Evolutionary conservation across 2,113 vertebrate species (phyloP).

Genomic region (Petrocephalus zakoni): DNA sequence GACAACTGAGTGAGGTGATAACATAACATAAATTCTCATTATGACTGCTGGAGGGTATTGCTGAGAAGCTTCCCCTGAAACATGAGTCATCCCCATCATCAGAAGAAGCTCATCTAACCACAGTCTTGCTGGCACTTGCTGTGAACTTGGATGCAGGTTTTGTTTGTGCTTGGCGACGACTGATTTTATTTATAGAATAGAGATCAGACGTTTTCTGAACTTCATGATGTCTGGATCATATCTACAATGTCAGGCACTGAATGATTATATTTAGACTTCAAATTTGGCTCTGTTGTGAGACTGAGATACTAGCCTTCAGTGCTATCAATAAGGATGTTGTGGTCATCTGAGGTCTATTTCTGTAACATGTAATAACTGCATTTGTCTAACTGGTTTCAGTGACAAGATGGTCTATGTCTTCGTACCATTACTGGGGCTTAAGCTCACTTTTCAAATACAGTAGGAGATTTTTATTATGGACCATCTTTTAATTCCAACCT

Average conservation of each 20-base stretch:
- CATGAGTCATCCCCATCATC: slow-evolving; percentile 64
- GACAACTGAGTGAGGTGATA: slow-evolving; percentile 72
- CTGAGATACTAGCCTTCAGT: background rate
- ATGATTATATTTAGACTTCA: background rate
- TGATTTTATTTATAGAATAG: background rate
- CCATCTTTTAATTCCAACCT: background rate
- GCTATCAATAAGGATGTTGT: background rate
- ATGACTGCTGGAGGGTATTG: slow-evolving; percentile 55
- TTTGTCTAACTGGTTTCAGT: background rate
- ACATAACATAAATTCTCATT: slow-evolving; percentile 66
- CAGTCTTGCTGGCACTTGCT: background rate
- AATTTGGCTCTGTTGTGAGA: background rate
- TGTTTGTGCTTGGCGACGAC: slow-evolving; percentile 3
- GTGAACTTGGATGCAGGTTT: background rate
- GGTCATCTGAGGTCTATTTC: background rate
- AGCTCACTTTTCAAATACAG: background rate
- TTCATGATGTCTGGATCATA: background rate
- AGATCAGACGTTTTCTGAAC: background rate
- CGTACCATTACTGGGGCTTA: background rate
- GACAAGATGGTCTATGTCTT: background rate
- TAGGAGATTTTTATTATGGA: background rate
- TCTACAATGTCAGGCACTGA: background rate
- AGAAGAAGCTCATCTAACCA: slow-evolving; percentile 71
- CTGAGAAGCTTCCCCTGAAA: slow-evolving; percentile 62
- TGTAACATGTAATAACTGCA: background rate